Conservation (phyloP, 1,140 invertebrate genomes). For the Aporrectodea caliginosa region DNA sequence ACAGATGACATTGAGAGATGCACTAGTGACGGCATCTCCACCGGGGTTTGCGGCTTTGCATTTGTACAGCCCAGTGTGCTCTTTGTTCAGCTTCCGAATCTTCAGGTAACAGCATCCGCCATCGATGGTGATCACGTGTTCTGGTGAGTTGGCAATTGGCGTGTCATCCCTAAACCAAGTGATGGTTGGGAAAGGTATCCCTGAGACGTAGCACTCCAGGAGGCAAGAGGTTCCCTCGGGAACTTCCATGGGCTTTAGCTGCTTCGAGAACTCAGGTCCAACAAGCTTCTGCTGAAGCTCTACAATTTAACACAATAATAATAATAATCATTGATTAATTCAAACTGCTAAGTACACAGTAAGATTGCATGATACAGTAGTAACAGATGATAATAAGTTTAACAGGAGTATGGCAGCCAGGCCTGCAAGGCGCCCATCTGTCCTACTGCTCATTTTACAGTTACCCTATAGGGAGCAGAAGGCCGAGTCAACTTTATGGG, state of each 20-base stretch:
- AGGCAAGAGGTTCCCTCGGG: conserved; percentile 49
- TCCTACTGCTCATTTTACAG: no score
- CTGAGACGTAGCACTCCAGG: conserved; percentile 54
- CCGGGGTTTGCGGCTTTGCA: conserved; percentile 59
- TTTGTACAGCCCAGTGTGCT: conserved; percentile 52
- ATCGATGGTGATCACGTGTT: conserved; percentile 54
- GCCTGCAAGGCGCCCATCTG: no score
- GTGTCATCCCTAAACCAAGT: conserved; percentile 54
- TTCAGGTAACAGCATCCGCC: conserved; percentile 57
- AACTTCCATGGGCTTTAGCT: conserved; percentile 50
- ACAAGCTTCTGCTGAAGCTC: conserved; percentile 54
- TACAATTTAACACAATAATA: conserved; percentile 32
- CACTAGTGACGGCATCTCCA: conserved; percentile 57
- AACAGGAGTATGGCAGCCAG: no score
- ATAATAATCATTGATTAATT: no score
- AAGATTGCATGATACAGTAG: no score
- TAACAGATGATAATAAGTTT: no score
- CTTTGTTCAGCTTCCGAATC: conserved; percentile 56
- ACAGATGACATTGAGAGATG: conserved; percentile 57
- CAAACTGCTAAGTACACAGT: no score
- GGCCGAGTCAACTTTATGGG: no score
- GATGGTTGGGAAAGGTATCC: conserved; percentile 52
- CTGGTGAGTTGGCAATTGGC: conserved; percentile 52
- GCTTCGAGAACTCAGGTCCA: conserved; percentile 52
- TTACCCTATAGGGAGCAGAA: no score